Evolutionary conservation across 2,888 invertebrate species (phyloP).

Genomic region (Notocelia uddmanniana): DNA sequence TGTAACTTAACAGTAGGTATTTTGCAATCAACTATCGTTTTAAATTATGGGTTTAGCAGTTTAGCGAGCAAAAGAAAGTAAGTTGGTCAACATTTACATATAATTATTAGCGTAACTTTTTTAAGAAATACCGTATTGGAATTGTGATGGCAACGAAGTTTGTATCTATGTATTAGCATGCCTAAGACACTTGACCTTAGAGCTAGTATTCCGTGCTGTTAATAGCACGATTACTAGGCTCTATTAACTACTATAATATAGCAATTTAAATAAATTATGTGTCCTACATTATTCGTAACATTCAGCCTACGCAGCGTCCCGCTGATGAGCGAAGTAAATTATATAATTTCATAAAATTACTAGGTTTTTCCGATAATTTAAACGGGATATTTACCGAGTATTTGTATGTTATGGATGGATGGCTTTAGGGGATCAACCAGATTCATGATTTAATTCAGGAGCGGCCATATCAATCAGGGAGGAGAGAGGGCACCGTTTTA

Average conservation of each 20-base stretch:
- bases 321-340: neutral
- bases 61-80: too few species aligned
- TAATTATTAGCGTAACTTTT: neutral
- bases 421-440: too few species aligned
- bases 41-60: too few species aligned
- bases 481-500: too few species aligned
- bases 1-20: too few species aligned
- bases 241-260: constrained; percentile 27
- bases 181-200: constrained; percentile 8
- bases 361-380: too few species aligned
- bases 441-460: too few species aligned
- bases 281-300: neutral
- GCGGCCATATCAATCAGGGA: too few species aligned
- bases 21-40: too few species aligned
- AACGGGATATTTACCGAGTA: too few species aligned
- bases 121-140: neutral
- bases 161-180: neutral
- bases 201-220: constrained; percentile 28
- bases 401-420: too few species aligned
- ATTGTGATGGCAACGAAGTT: neutral
- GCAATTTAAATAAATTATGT: constrained; percentile 24
- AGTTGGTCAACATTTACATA: neutral
- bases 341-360: too few species aligned
- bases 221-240: constrained; percentile 24
- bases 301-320: neutral